Evolutionary conservation across 1,140 invertebrate species (phyloP).

Genomic region (Drosophila virilis): DNA sequence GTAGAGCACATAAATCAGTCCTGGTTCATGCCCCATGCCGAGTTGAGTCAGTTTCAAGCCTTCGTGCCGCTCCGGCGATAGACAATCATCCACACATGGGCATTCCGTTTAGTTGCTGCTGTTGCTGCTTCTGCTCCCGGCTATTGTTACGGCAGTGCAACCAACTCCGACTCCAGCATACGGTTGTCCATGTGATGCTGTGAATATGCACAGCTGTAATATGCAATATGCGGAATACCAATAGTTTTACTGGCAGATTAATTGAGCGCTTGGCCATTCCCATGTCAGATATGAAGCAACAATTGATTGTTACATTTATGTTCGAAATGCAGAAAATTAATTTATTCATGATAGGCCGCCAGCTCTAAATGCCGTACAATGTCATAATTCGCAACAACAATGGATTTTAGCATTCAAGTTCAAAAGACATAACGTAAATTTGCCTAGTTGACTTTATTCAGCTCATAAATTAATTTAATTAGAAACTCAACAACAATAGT

Average conservation of each 20-base stretch:
- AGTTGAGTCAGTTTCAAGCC: conserved; percentile 62
- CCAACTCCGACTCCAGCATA: background rate
- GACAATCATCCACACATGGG: conserved; percentile 55
- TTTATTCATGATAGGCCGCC: conserved; percentile 45
- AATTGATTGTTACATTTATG: conserved; percentile 74
- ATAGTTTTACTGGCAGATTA: conserved; percentile 67
- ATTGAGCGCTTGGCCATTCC: conserved; percentile 46
- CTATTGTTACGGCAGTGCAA: conserved; percentile 26
- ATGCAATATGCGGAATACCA: conserved; percentile 57
- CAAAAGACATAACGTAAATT: conserved; percentile 36
- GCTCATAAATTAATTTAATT: conserved; percentile 57
- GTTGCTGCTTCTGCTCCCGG: background rate
- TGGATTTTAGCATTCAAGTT: conserved; percentile 26
- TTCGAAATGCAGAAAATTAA: conserved; percentile 60
- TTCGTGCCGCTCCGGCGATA: conserved; percentile 53
- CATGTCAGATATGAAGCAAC: conserved; percentile 49
- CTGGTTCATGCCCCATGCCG: conserved; percentile 35
- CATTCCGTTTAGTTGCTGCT: conserved; percentile 15
- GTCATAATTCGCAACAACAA: conserved; percentile 9
- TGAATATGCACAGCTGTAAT: conserved; percentile 30
- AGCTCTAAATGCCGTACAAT: background rate
- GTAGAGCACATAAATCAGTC: conserved; percentile 80
- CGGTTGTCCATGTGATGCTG: conserved; percentile 1
- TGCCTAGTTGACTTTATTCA: background rate
- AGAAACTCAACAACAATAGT: conserved; percentile 53